A percentile compares a stretch with the other conserved stretches of the same genome.
phyloP scores from a whole-genome alignment of 2,797 vertebrate species.

The Anguilla megastoma region DNA sequence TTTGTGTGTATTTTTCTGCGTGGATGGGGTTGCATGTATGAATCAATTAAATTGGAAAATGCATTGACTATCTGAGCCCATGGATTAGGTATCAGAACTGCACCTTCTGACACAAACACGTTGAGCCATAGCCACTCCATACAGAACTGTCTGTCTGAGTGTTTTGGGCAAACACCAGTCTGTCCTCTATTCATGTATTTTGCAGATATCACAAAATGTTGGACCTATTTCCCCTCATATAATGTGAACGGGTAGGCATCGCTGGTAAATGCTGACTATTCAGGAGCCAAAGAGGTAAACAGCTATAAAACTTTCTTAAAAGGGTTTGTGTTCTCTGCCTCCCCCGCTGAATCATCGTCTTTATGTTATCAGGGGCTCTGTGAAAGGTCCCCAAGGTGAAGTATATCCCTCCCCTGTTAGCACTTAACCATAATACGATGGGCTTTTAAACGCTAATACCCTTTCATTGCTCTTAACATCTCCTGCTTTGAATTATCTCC shows the following conservation, averaged over 20 bases:
- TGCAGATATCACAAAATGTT: neutral
- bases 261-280: slow-evolving; percentile 33
- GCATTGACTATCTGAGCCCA: neutral
- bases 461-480: slow-evolving; percentile 50
- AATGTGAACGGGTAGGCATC: slow-evolving; percentile 17
- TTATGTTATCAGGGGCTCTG: slow-evolving; percentile 34
- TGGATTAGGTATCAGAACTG: neutral
- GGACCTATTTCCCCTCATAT: slow-evolving; percentile 24
- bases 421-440: slow-evolving; percentile 35
- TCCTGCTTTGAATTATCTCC: slow-evolving; percentile 69
- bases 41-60: neutral
- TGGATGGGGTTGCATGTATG: neutral
- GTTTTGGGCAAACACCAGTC: neutral
- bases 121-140: neutral
- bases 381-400: slow-evolving; percentile 37
- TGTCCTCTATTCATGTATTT: neutral
- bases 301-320: slow-evolving; percentile 32
- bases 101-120: neutral
- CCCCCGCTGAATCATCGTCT: slow-evolving; percentile 30
- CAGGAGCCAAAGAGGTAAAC: slow-evolving; percentile 34
- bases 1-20: neutral
- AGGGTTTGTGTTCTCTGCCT: slow-evolving; percentile 31
- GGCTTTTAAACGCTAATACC: slow-evolving; percentile 45
- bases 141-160: neutral
- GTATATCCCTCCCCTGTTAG: slow-evolving; percentile 34